Evolutionary conservation across 2,888 invertebrate genomes (phyloP).

Genomic region (Drosophila kokeensis): DNA sequence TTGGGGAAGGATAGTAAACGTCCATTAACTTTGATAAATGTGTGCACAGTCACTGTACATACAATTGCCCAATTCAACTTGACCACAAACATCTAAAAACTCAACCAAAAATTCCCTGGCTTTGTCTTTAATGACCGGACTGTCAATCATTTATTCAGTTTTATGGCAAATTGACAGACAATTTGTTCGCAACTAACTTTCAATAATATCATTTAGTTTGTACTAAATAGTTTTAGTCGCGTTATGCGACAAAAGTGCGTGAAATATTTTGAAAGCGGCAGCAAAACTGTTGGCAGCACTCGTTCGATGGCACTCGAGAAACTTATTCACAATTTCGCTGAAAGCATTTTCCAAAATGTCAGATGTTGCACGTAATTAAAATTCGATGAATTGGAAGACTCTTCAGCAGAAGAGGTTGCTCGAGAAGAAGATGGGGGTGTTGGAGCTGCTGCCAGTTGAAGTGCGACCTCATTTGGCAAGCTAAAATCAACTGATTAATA

Average conservation of each 20-base stretch:
- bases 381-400: slow-evolving; percentile 66
- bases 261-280: slow-evolving; percentile 34
- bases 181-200: slow-evolving; percentile 48
- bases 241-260: slow-evolving; percentile 49
- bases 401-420: slow-evolving; percentile 3
- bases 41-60: slow-evolving; percentile 58
- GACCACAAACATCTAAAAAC: slow-evolving; percentile 10
- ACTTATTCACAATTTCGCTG: slow-evolving; percentile 57
- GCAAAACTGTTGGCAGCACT: slow-evolving; percentile 45
- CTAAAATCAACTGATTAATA: slow-evolving; percentile 62
- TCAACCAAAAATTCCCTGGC: slow-evolving; percentile 14
- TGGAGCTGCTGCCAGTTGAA: slow-evolving; percentile 12
- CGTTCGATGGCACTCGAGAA: slow-evolving; percentile 32
- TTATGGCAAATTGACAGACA: slow-evolving; percentile 73
- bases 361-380: slow-evolving; percentile 78
- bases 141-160: slow-evolving; percentile 72
- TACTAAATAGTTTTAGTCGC: slow-evolving; percentile 28
- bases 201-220: slow-evolving; percentile 58
- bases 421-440: neutral
- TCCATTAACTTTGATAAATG: slow-evolving; percentile 78
- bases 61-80: slow-evolving; percentile 54
- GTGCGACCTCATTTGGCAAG: slow-evolving; percentile 31
- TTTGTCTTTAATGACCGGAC: slow-evolving; percentile 46
- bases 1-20: slow-evolving; percentile 65
- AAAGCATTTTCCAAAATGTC: slow-evolving; percentile 36